Evolutionary conservation across 2,797 vertebrate genomes (phyloP), one percentile per base, ranked within the genome.

Genomic region (Threskiornis aethiopicus): DNA sequence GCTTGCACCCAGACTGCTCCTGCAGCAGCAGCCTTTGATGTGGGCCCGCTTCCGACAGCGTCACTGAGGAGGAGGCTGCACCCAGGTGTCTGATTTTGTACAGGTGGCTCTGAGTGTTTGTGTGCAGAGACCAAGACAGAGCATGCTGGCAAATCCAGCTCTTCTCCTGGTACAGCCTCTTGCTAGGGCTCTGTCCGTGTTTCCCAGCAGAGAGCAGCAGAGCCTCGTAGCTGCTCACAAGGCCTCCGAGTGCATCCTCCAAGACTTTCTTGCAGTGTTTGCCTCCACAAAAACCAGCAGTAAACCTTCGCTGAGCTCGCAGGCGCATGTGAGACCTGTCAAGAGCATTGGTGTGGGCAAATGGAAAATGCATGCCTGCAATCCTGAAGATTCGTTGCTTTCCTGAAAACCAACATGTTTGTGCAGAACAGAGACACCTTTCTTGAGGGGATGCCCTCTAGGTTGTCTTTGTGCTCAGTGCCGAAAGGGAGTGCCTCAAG

Each of bases 151-250:
- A 47, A 64, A 70, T 8, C 24, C 39, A 52, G 28, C 49, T 70
- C 25, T 87, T 72, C 21, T 4, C 5, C 3, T 11, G 4, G 29
- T 19, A 3, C 7, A 4, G 46, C 9, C 8, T 26, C 57, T 64
- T 67, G 29, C 42, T 17, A 19, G 75, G 21, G 41, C 65, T 79
- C 69, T 95, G 70, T 81, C 70, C 11, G 5, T 26, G 13, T 67
- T 51, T 86, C 79, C 98, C 98, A 96, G 96, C 90, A 98, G 98
- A 97, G 97, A 52, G 97, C 91, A 98, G 98, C 91, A 98, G 85
- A 96, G 88, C 95, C 66, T 95, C 89, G 57, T 33, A 61, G 78
- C 84, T 96, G 46, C 41, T 80, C 20, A 16, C 81, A 37, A 58
- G 10, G 35, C 11, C 80, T 87, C 73, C 6, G 5, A 35, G 59